Evolutionary conservation across 2,797 vertebrate genomes (phyloP), one percentile per base, ranked within the genome.

Genomic region (Sibirionetta formosa): DNA sequence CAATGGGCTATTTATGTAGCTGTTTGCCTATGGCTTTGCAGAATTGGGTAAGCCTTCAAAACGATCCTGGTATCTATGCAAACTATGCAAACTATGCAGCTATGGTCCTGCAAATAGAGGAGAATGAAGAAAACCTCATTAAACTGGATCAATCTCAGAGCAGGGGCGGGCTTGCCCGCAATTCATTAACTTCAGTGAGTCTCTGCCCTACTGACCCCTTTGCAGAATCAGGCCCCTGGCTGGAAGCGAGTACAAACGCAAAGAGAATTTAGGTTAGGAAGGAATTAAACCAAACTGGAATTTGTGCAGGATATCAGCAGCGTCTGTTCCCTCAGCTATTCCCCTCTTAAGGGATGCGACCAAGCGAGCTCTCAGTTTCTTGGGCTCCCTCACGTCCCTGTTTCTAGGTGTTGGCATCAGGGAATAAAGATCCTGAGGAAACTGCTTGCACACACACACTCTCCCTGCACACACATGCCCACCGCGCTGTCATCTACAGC

Each of bases 341-440:
- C 72, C 42, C 26, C 27, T 29, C 12, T 17, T 6, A 46, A 33
- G 51, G 38, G n/a, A 46, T 9, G 2, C 16, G 0, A 3, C 56
- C 0, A 6, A 61, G 16, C 22, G 4, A 46, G 27, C 27, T 17
- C 8, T 54, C 69, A 12, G 80, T 31, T 42, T 36, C 90, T 23
- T 0, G 0, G 33, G 44, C 66, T 78, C 13, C 2, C 73, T 84
- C 75, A 11, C 1, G 0, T 20, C 61, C 20, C 3, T 26, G 48
- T 11, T 36, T 68, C 31, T 35, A 72, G 0, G 0, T 79, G 29
- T 46, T 4, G 3, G 70, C 51, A 65, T 4, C 31, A 23, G 38
- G 50, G 40, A 46, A 33, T 20, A 11, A 71, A 35, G 44, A 71
- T 27, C 57, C 71, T 50, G 11, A 19, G 79, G 57, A 40, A 77